phyloP scores from a whole-genome alignment of 2,797 vertebrate species.

The Eulemur rubriventer region DNA sequence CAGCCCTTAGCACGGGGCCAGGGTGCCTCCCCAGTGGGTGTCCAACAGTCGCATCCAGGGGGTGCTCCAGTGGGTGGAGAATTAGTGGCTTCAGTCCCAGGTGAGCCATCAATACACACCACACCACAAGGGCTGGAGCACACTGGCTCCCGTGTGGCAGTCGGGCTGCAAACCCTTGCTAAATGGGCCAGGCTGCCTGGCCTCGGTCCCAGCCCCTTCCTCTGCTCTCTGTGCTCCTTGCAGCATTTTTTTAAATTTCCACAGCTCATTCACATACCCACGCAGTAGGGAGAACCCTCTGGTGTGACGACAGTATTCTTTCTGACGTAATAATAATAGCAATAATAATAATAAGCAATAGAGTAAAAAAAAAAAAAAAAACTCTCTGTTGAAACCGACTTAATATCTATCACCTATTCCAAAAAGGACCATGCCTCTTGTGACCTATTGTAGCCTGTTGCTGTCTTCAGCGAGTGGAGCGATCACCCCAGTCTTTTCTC shows the following conservation, averaged over 20 bases:
- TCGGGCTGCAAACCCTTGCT: not conserved
- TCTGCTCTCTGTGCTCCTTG: rapidly evolving
- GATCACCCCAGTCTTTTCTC: no score
- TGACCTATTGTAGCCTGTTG: not conserved
- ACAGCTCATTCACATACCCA: not conserved
- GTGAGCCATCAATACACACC: not conserved
- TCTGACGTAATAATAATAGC: not conserved
- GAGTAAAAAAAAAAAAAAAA: not conserved
- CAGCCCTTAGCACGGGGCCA: not conserved
- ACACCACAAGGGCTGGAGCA: no score
- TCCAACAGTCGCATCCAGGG: rapidly evolving
- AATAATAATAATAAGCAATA: not conserved
- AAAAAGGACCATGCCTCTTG: not conserved
- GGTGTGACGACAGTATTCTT: not conserved
- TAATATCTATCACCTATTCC: not conserved
- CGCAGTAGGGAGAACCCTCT: not conserved
- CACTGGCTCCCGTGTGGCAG: not conserved
- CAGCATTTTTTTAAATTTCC: not conserved
- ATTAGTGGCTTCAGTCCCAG: not conserved
- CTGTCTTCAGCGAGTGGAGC: rapidly evolving
- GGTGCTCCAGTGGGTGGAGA: no score
- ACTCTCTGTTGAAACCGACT: not conserved
- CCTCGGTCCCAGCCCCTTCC: not conserved
- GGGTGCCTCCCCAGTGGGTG: rapidly evolving
- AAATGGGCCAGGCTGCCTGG: not conserved